Evolutionary conservation across 2,113 vertebrate species (phyloP).

Genomic region (Willisornis vidua): DNA sequence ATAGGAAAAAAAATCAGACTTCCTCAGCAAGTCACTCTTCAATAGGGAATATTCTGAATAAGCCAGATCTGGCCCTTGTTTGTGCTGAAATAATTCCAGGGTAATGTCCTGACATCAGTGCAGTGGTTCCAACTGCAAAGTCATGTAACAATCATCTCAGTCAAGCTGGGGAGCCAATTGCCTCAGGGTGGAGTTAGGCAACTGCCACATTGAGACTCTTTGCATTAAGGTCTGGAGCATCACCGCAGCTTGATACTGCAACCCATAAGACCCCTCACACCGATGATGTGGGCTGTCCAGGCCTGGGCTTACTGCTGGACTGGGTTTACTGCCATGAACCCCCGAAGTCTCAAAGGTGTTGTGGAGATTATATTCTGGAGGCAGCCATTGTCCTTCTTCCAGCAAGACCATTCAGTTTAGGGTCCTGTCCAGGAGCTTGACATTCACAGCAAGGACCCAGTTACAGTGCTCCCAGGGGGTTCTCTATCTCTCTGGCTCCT

Average conservation of each 20-base stretch:
- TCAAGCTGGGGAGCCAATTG: neutral
- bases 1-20: neutral
- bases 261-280: accelerated
- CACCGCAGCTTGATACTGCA: neutral
- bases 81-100: neutral
- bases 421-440: neutral
- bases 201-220: neutral
- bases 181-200: neutral
- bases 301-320: no score
- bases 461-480: neutral
- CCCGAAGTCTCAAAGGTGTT: neutral
- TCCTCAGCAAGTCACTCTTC: neutral
- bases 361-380: neutral
- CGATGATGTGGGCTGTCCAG: neutral
- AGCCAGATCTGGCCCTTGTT: neutral
- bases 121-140: neutral
- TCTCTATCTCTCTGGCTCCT: neutral
- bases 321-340: neutral
- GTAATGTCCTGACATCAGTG: neutral
- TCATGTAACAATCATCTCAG: neutral
- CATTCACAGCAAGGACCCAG: neutral
- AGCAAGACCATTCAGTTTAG: accelerated
- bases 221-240: neutral
- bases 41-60: neutral
- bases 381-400: neutral